Conservation (phyloP, 2,888 invertebrate species). For the Gibbula magus region DNA sequence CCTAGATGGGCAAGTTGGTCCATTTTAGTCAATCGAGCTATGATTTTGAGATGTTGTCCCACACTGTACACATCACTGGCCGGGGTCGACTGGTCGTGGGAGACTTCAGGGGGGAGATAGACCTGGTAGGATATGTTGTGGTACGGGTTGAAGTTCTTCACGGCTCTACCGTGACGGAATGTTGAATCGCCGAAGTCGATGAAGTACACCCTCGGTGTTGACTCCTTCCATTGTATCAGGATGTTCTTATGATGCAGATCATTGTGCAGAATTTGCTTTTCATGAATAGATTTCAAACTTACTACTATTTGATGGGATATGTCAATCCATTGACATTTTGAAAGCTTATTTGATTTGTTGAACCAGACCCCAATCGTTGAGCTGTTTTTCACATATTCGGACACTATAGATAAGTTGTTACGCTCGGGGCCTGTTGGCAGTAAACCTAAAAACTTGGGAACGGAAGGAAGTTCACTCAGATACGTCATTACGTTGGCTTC, state of each 20-base stretch:
- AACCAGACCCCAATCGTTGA: background rate
- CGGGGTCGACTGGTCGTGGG: conserved; percentile 1
- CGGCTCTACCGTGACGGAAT: conserved; percentile 11
- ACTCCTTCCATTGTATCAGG: conserved; percentile 9
- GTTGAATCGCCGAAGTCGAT: conserved; percentile 23
- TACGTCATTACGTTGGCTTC: background rate
- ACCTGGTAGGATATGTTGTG: background rate
- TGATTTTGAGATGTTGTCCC: background rate
- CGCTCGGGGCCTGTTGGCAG: background rate
- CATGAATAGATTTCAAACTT: background rate
- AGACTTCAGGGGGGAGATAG: background rate
- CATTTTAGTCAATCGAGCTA: background rate
- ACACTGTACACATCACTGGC: background rate
- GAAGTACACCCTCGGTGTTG: conserved; percentile 1
- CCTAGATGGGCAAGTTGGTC: background rate
- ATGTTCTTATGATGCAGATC: conserved; percentile 22
- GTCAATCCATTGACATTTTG: background rate
- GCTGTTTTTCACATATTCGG: conserved; percentile 4
- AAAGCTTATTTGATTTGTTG: background rate
- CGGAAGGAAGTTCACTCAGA: background rate
- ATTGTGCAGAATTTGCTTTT: conserved; percentile 9
- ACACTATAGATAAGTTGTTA: background rate
- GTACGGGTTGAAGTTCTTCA: conserved; percentile 10
- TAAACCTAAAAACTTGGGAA: background rate
- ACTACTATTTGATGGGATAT: conserved; percentile 12